Evolutionary conservation across 1,140 invertebrate genomes (phyloP), one percentile per base, ranked within the genome.

Genomic region (Portunus trituberculatus): DNA sequence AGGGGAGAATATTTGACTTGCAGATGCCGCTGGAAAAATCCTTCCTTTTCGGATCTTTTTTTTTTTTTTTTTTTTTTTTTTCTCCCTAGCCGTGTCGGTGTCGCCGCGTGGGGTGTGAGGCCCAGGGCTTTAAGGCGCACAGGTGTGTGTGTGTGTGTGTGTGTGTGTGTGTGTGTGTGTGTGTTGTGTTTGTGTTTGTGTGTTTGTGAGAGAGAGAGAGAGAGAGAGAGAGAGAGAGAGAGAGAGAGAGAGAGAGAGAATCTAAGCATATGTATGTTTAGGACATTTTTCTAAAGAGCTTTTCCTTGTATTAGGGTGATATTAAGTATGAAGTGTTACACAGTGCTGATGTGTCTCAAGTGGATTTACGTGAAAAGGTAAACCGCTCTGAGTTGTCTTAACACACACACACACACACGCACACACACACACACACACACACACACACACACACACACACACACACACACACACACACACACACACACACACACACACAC

Each of bases 371-470:
- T 0, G 20, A 59, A 20, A 16, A 59, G 20, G 6, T 39, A 39
- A 39, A 39, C 39, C n/a, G n/a, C n/a, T n/a, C n/a, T n/a, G n/a
- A n/a, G n/a, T n/a, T n/a, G n/a, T n/a, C n/a, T n/a, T n/a, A n/a
- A 16, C 14, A 87, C 14, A 31, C n/a, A 87, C n/a, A 16, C 14
- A 32, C 16, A 87, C 16, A 29, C 14, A 29, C 29, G 8, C 76
- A 82, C 76, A 82, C 76, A 82, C 76, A 82, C 76, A 82, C 76
- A 82, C 76, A 82, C 76, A 82, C 76, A 82, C 76, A 82, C 76
- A 82, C 76, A 82, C 76, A 82, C 76, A 82, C 76, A 82, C 76
- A 82, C 76, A 82, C 76, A 82, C 76, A 82, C 76, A 82, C 76
- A 20, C 28, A 28, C 28, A 39, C 39, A 39, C 39, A 39, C 39